These are phyloP conservation scores for Chlorops oryzae DNA, from an alignment of 1,140 invertebrate genomes.

Conservation along the genomic window DNA sequence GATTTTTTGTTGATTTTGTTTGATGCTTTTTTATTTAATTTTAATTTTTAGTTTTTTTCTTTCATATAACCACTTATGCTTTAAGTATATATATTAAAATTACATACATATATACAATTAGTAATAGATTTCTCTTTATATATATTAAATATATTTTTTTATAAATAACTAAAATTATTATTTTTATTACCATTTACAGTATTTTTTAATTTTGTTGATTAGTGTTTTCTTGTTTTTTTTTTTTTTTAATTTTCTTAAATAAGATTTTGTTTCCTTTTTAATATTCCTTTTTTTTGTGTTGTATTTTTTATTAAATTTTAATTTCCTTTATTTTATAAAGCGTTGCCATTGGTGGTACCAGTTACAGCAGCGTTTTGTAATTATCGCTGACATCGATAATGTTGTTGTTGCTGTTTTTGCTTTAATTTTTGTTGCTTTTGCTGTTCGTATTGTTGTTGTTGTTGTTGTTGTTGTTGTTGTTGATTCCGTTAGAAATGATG, in stretches of 20 bases:
- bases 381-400: no score
- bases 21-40: neutral
- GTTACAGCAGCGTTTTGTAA: conserved; percentile 15
- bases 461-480: no score
- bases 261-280: neutral
- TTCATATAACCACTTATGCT: neutral
- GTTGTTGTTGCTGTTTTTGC: no score
- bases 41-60: neutral
- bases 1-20: neutral
- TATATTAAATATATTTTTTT: neutral
- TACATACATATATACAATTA: neutral
- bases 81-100: neutral
- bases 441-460: no score
- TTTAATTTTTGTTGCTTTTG: no score
- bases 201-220: neutral
- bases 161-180: neutral
- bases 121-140: neutral
- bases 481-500: no score
- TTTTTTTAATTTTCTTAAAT: neutral
- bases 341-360: conserved; percentile 16
- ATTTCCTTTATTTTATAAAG: no score
- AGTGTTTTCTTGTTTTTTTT: neutral
- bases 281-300: conserved; percentile 2
- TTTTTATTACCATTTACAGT: neutral
- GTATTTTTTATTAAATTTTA: neutral